Evolutionary conservation across 2,888 invertebrate genomes (phyloP), one percentile per base, ranked within the genome.

Genomic region (Teleiodes luculella): DNA sequence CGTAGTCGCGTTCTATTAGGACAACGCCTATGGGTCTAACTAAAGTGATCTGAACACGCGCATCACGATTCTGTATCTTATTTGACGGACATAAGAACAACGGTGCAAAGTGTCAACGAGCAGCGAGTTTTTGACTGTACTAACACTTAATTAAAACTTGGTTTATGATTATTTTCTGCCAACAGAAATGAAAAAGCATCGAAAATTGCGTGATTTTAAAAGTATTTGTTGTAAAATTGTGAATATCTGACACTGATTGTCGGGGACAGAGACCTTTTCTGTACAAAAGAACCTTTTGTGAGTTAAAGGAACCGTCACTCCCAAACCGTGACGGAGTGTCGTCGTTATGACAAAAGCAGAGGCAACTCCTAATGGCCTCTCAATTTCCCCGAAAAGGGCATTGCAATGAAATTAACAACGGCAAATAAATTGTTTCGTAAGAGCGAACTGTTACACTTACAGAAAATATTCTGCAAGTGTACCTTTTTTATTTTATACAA

Each of bases 381-480:
- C 64, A 65, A 59, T 60, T 61, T 55, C 60, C 58, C 59, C 59
- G 62, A 64, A 70, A 72, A 66, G 62, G 60, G 63, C 65, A 67
- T 72, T 71, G 59, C 48, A 61, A 62, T 57, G 64, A 63, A 66
- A 60, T 60, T 57, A 59, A 57, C 54, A 57, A 59, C 46, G 43
- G 50, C 31, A 16, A 33, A 33, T 31, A 33, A 45, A 36, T 50
- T 52, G 28, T 45, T 28, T 45, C 11, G 6, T 28, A 28, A 13
- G 24, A 45, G 24, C 45, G 45, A 28, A 7, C 6, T 18, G 10
- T 39, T 24, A 24, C 24, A n/a, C n/a, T n/a, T n/a, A n/a, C n/a
- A n/a, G n/a, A n/a, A n/a, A n/a, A n/a, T n/a, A n/a, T n/a, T n/a
- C n/a, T n/a, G n/a, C n/a, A n/a, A n/a, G n/a, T n/a, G n/a, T n/a